Evolutionary conservation across 2,888 invertebrate genomes (phyloP), one percentile per base, ranked within the genome.

Genomic region (Melinopterus prodromus): DNA sequence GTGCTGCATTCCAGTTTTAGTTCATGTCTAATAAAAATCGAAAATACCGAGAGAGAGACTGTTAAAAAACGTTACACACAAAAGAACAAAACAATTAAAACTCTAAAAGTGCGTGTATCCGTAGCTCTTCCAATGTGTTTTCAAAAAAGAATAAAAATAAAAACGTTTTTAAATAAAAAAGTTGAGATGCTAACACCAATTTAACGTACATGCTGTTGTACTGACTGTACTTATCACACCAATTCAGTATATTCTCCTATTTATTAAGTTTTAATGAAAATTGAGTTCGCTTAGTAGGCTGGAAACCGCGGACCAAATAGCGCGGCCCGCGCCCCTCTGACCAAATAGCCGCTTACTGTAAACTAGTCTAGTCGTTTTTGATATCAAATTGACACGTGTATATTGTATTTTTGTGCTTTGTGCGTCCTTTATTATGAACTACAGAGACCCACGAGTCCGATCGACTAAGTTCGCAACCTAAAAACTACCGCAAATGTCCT

Each of bases 401-500:
- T 87, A 87, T 86, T 86, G 88, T 89, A 88, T 88, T 88, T 88
- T 88, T 88, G 87, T 88, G 88, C 88, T 88, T 88, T 88, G 87
- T 88, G 88, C 88, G 88, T 88, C 87, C 88, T 87, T 82, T 82
- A 83, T 83, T 82, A 83, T 83, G 84, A 26, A 26, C 26, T 26
- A 26, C 12, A 53, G 53, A 53, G 12, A 53, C 12, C 53, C 53
- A 53, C 53, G 53, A 53, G 53, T 53, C 3, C 26, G 26, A 26
- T 26, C 1, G 26, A 3, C 26, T 26, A 26, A 26, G 26, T 1
- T 26, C 82, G 82, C 5, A 53, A 76, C 78, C 53, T 9, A 53
- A 4, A 53, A 53, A 53, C 53, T 1, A 53, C 53, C 53, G 53
- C 53, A 53, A 53, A 9, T 53, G 53, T 9, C 53, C 53, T 53